These are phyloP conservation scores for Exocentrus adspersus DNA, from an alignment of 2,888 invertebrate genomes.

Conservation along the genomic window DNA sequence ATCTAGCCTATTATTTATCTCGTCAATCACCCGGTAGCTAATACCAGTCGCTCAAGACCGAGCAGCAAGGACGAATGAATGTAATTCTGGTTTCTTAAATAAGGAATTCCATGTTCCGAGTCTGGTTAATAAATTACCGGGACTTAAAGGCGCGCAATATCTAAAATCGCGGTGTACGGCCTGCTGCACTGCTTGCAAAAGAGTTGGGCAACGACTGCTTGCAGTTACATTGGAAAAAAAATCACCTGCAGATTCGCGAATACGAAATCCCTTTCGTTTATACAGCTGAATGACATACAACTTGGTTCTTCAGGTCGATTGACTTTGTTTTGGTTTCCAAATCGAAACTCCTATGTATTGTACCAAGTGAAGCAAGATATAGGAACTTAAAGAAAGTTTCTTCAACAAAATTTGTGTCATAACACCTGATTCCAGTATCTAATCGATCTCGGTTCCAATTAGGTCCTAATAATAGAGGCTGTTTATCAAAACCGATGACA, in stretches of 20 bases:
- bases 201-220: constrained; percentile 20
- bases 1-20: no score
- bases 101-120: constrained; percentile 22
- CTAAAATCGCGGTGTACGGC: constrained; percentile 23
- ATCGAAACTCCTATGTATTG: no score
- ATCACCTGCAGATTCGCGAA: constrained; percentile 25
- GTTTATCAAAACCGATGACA: no score
- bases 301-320: no score
- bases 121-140: constrained; percentile 21
- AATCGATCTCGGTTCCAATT: no score
- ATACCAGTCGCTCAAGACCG: background rate
- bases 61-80: constrained; percentile 32
- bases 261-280: constrained; percentile 24
- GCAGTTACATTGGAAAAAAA: constrained; percentile 25
- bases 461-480: no score
- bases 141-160: constrained; percentile 30
- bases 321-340: no score
- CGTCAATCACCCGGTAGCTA: background rate
- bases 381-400: no score
- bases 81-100: constrained; percentile 30
- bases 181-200: constrained; percentile 34
- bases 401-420: no score
- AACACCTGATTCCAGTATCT: no score
- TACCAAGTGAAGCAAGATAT: no score
- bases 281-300: no score